Conservation (phyloP, 2,888 invertebrate species). For the Drepanosiphum platanoidis region DNA sequence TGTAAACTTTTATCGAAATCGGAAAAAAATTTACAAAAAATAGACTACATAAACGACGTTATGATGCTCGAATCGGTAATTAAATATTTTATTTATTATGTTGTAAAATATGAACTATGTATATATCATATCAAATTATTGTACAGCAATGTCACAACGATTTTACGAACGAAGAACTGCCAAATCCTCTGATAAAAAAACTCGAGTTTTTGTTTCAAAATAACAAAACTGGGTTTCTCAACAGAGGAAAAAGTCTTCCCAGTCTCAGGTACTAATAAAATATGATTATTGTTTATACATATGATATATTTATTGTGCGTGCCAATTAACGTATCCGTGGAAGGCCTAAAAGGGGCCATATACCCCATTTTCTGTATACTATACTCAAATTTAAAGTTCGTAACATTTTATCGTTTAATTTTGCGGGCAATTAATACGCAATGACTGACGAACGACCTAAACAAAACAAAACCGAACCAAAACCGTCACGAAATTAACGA, state of each 20-base stretch:
- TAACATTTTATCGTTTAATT: too few species aligned
- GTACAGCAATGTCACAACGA: conserved; percentile 15
- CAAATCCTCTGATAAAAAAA: conserved; percentile 46
- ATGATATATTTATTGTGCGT: too few species aligned
- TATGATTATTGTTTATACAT: neutral
- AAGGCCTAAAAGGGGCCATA: too few species aligned
- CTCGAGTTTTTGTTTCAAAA: conserved; percentile 52
- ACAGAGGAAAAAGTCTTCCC: conserved; percentile 95
- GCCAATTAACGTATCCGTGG: too few species aligned
- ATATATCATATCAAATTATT: neutral
- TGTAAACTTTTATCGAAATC: conserved; percentile 90
- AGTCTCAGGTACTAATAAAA: conserved; percentile 80
- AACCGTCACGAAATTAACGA: too few species aligned
- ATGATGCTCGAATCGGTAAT: conserved; percentile 57
- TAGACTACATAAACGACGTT: conserved; percentile 79
- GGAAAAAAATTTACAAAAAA: conserved; percentile 89
- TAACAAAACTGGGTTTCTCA: conserved; percentile 47
- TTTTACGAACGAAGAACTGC: conserved; percentile 35
- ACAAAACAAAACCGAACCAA: too few species aligned
- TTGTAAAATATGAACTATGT: neutral
- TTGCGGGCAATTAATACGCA: too few species aligned
- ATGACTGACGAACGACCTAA: too few species aligned
- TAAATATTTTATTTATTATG: neutral
- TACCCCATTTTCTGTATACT: too few species aligned
- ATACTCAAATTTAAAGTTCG: too few species aligned